These are phyloP conservation scores for Hemiprocne comata DNA, from an alignment of 2,113 vertebrate species.

Conservation along the genomic window DNA sequence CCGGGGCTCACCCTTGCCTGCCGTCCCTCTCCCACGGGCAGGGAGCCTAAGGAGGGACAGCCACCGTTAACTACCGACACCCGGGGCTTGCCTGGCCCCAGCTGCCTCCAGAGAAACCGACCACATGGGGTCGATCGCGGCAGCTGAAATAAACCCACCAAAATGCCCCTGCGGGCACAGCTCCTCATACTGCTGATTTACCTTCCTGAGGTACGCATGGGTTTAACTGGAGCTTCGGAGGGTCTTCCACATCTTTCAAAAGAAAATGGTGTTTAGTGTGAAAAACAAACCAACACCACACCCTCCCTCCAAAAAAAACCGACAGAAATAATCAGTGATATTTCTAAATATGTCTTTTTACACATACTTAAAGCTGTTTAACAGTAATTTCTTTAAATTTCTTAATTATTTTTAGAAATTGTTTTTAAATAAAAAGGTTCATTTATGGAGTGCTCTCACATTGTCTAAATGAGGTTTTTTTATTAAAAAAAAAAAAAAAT, in stretches of 20 bases:
- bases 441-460: rapidly evolving
- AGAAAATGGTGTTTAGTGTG: not conserved
- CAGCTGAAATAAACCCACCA: not conserved
- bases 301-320: too few species aligned
- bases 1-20: not conserved
- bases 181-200: rapidly evolving
- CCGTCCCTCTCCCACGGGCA: rapidly evolving
- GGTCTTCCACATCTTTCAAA: not conserved
- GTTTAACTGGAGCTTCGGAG: not conserved
- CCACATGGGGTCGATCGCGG: rapidly evolving
- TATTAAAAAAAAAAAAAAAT: not conserved
- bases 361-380: not conserved
- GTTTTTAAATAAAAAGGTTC: not conserved
- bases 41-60: rapidly evolving
- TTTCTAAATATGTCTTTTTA: not conserved
- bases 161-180: too few species aligned
- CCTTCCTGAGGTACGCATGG: rapidly evolving
- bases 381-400: not conserved
- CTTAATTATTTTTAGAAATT: too few species aligned
- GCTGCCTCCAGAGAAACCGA: not conserved
- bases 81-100: not conserved
- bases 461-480: rapidly evolving
- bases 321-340: rapidly evolving
- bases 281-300: not conserved
- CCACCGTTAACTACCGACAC: rapidly evolving